These are phyloP conservation scores for Glaucidium brasilianum DNA, from an alignment of 2,113 vertebrate genomes.

Conservation along the genomic window DNA sequence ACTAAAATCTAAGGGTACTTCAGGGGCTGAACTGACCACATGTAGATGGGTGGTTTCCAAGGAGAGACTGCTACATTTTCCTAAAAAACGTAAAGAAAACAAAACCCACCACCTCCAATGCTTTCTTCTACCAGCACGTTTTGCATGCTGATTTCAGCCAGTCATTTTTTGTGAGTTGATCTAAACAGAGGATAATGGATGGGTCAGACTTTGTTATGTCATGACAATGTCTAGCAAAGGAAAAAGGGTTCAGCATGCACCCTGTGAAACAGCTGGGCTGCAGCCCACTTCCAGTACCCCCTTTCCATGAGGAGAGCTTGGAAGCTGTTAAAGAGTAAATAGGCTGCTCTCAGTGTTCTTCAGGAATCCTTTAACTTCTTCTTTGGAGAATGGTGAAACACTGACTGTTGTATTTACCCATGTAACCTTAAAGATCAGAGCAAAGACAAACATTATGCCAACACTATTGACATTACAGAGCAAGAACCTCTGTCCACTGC, in stretches of 20 bases:
- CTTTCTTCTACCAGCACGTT: background rate
- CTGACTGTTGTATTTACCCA: background rate
- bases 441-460: background rate
- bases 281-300: background rate
- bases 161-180: background rate
- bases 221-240: background rate
- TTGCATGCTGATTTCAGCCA: background rate
- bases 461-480: background rate
- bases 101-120: background rate
- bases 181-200: background rate
- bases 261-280: background rate
- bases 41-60: background rate
- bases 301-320: background rate
- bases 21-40: background rate
- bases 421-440: background rate
- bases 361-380: background rate
- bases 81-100: background rate
- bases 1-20: background rate
- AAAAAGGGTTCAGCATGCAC: background rate
- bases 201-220: background rate
- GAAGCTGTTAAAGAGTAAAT: background rate
- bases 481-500: background rate
- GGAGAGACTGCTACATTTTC: background rate
- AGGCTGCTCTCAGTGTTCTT: background rate
- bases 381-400: background rate